phyloP scores from a whole-genome alignment of 2,797 vertebrate species.

The Pempheris klunzingeri region DNA sequence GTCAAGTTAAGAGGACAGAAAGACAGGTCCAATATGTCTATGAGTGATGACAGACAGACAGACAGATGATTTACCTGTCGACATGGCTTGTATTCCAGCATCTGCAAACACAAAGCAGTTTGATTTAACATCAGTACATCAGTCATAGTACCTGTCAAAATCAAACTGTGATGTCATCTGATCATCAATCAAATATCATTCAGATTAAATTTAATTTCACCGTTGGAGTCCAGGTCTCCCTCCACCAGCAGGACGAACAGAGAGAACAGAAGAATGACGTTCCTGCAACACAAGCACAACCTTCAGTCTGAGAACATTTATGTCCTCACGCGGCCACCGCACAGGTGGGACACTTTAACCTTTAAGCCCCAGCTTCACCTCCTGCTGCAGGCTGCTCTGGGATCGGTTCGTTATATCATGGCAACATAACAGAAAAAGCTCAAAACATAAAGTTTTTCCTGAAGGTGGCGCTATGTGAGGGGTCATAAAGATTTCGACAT shows the following conservation, averaged over 20 bases:
- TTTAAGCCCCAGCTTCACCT: neutral
- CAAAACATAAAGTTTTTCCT: neutral
- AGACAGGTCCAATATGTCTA: neutral
- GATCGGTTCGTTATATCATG: neutral
- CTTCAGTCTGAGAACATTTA: neutral
- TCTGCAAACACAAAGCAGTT: conserved; percentile 60
- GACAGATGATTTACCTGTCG: conserved; percentile 75
- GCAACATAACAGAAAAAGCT: neutral
- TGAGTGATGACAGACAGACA: neutral
- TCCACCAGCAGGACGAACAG: conserved; percentile 76
- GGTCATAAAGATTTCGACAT: neutral
- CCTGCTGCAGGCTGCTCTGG: neutral
- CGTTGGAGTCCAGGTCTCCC: conserved; percentile 78
- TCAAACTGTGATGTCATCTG: neutral
- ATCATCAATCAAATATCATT: conserved; percentile 1
- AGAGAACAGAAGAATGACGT: conserved; percentile 75
- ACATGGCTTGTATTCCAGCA: conserved; percentile 72
- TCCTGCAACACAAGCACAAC: conserved; percentile 71
- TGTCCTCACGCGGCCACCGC: neutral
- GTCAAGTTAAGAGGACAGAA: conserved; percentile 1
- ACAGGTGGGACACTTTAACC: neutral
- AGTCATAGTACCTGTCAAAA: neutral
- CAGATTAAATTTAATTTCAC: conserved; percentile 39
- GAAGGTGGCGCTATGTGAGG: too few species aligned
- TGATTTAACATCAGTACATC: neutral